These are phyloP conservation scores for Scotopteryx bipunctaria DNA, from an alignment of 2,888 invertebrate species.

Conservation along the genomic window DNA sequence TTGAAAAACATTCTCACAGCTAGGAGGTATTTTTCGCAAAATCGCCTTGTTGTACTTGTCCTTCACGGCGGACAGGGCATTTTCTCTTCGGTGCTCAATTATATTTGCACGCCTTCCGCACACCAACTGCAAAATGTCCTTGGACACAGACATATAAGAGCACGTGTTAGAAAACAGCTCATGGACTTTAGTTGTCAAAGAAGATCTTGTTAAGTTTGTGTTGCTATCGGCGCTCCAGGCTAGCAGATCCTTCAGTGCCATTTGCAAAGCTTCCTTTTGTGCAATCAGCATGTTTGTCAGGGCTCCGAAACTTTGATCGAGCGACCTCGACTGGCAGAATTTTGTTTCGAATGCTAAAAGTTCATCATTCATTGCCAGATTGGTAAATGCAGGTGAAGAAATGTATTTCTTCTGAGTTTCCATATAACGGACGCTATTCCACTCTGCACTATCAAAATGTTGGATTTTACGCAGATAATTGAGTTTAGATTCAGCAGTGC, in stretches of 20 bases:
- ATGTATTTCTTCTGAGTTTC: background rate
- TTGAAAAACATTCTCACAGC: background rate
- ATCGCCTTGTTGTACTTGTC: background rate
- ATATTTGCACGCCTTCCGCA: background rate
- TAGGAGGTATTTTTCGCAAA: background rate
- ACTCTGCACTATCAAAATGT: constrained; percentile 1
- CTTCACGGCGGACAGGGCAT: background rate
- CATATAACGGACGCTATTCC: background rate
- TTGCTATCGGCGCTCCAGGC: background rate
- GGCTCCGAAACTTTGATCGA: background rate
- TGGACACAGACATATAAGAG: background rate
- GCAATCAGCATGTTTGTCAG: background rate
- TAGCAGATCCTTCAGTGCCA: background rate
- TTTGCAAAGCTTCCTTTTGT: constrained; percentile 2
- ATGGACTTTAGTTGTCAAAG: background rate
- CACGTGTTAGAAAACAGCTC: background rate
- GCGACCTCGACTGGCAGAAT: background rate
- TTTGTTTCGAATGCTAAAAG: background rate
- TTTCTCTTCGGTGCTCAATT: background rate
- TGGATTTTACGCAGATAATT: background rate
- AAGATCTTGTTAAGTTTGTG: background rate
- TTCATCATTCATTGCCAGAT: background rate
- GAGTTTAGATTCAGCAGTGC: background rate
- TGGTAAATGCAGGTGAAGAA: background rate
- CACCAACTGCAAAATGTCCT: constrained; percentile 1